phyloP scores from a whole-genome alignment of 2,113 vertebrate genomes.

The Amphiprion ocellaris region DNA sequence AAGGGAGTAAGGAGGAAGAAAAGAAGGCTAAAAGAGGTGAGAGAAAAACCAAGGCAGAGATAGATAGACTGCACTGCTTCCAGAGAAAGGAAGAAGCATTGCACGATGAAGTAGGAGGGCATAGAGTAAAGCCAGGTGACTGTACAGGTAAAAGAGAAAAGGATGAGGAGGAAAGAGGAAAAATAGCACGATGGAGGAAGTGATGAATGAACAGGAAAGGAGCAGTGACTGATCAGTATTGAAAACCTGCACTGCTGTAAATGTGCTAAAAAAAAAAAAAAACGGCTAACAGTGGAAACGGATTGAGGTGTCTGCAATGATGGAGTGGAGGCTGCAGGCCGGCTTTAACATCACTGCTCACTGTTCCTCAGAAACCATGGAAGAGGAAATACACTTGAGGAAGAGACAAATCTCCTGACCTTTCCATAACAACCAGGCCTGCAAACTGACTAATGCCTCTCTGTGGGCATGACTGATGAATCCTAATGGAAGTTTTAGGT shows the following conservation, averaged over 20 bases:
- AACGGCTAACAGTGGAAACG: constrained; percentile 74
- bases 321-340: constrained; percentile 74
- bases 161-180: constrained; percentile 48
- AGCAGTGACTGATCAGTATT: constrained; percentile 81
- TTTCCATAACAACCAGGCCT: constrained; percentile 58
- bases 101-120: constrained; percentile 16
- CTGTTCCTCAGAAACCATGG: constrained; percentile 61
- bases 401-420: constrained; percentile 78
- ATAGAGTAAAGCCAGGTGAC: constrained; percentile 20
- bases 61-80: constrained; percentile 38
- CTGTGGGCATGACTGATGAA: constrained; percentile 56
- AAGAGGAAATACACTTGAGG: constrained; percentile 67
- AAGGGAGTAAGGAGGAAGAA: constrained; percentile 9
- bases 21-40: constrained; percentile 3
- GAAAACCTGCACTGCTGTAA: constrained; percentile 80
- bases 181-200: constrained; percentile 57
- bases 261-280: constrained; percentile 50
- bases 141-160: constrained; percentile 45
- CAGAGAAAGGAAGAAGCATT: constrained; percentile 26
- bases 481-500: constrained; percentile 47
- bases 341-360: constrained; percentile 60
- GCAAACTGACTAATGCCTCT: constrained; percentile 68
- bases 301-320: constrained; percentile 82
- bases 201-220: constrained; percentile 82
- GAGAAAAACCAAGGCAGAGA: constrained; percentile 27